These are phyloP conservation scores for Xenopus borealis DNA, from an alignment of 2,113 vertebrate genomes.

Conservation along the genomic window DNA sequence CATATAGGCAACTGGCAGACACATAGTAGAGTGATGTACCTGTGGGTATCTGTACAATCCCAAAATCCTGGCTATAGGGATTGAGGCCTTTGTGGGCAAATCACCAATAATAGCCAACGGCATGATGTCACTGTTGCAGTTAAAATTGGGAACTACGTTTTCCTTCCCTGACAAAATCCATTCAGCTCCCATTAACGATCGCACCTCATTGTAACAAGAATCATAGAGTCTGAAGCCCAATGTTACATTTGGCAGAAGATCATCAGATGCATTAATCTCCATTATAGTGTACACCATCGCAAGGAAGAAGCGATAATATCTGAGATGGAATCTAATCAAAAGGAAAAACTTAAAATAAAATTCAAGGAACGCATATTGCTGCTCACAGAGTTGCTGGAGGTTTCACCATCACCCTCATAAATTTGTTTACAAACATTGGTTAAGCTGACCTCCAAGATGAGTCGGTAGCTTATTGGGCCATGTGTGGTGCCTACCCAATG, in stretches of 20 bases:
- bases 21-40: neutral
- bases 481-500: too few species aligned
- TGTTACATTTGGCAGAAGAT: conserved; percentile 32
- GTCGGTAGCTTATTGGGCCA: too few species aligned
- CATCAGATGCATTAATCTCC: conserved; percentile 18
- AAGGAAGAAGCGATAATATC: conserved; percentile 29
- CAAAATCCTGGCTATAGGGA: conserved; percentile 26
- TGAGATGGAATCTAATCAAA: conserved; percentile 16
- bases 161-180: conserved; percentile 34
- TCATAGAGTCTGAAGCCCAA: conserved; percentile 33
- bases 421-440: too few species aligned
- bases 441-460: too few species aligned
- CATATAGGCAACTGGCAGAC: too few species aligned
- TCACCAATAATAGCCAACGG: conserved; percentile 23
- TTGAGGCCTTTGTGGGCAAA: conserved; percentile 9
- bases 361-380: too few species aligned
- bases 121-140: conserved; percentile 1
- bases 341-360: neutral
- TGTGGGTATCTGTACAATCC: conserved; percentile 38
- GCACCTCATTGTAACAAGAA: conserved; percentile 14
- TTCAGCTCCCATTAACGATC: conserved; percentile 10
- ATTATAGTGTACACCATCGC: conserved; percentile 21
- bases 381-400: too few species aligned
- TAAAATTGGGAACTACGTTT: conserved; percentile 18
- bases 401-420: too few species aligned